Percentiles rank a stretch among this genome's conserved stretches.
These are phyloP conservation scores for Gracilinanus agilis DNA, from an alignment of 2,113 vertebrate species.

Conservation along the genomic window DNA sequence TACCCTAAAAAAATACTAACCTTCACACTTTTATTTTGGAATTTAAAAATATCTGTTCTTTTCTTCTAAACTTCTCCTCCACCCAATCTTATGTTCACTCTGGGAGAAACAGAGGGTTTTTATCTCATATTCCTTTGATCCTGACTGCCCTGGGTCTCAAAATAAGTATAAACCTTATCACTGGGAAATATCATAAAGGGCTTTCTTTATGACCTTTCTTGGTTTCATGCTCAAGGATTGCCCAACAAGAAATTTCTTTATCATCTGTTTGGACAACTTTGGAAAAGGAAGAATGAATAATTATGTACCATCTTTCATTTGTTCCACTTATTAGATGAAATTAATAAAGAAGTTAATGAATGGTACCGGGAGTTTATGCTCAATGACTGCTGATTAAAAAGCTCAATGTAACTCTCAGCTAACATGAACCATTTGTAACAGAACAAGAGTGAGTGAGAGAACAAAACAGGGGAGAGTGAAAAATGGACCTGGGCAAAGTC, in stretches of 20 bases:
- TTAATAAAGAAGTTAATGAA: background rate
- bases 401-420: background rate
- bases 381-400: background rate
- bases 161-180: background rate
- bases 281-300: background rate
- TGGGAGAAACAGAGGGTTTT: background rate
- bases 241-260: background rate
- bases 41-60: background rate
- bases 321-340: background rate
- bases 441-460: background rate
- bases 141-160: background rate
- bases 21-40: background rate
- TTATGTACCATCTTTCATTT: background rate
- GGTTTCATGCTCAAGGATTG: background rate
- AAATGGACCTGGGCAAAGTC: background rate
- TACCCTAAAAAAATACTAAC: background rate
- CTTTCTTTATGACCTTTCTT: background rate
- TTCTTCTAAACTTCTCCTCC: background rate
- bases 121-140: background rate
- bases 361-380: background rate
- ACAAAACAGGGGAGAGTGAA: background rate
- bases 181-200: background rate
- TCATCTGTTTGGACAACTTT: conserved; percentile 5
- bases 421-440: background rate
- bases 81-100: background rate